Percentiles rank a stretch among this genome's conserved stretches.
Conservation (phyloP, 1,140 invertebrate species). For the Anastatus disparis region DNA sequence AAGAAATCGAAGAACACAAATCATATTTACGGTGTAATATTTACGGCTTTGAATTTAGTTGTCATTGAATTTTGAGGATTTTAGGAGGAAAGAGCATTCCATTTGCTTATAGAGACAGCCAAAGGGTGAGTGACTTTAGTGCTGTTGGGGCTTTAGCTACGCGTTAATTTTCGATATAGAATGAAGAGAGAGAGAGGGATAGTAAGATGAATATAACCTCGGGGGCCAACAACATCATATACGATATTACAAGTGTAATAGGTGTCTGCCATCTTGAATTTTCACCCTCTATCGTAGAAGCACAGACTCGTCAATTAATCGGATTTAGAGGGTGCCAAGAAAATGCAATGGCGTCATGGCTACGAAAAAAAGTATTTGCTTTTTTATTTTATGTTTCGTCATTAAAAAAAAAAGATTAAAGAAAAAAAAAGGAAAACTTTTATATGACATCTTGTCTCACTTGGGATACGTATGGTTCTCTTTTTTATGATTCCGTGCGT, state of each 20-base stretch:
- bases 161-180: constrained; percentile 35
- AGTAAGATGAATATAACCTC: constrained; percentile 38
- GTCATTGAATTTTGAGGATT: constrained; percentile 11
- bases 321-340: constrained; percentile 58
- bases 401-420: neutral
- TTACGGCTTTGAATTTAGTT: neutral
- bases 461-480: constrained; percentile 20
- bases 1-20: neutral
- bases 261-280: constrained; percentile 64
- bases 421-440: constrained; percentile 22
- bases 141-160: neutral
- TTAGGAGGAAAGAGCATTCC: neutral
- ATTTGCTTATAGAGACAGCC: constrained; percentile 6
- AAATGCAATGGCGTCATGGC: constrained; percentile 58
- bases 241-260: constrained; percentile 64
- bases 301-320: constrained; percentile 62
- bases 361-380: constrained; percentile 45
- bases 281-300: too few relatives aligned
- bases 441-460: constrained; percentile 30
- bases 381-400: constrained; percentile 38
- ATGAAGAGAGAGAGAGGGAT: neutral
- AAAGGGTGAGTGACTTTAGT: constrained; percentile 6
- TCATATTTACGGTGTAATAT: neutral
- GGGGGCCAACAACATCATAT: constrained; percentile 47
- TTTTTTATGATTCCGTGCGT: constrained; percentile 26